Percentiles rank a stretch among this genome's conserved stretches.
Conservation (phyloP, 2,113 vertebrate species). For the Austrofundulus limnaeus region DNA sequence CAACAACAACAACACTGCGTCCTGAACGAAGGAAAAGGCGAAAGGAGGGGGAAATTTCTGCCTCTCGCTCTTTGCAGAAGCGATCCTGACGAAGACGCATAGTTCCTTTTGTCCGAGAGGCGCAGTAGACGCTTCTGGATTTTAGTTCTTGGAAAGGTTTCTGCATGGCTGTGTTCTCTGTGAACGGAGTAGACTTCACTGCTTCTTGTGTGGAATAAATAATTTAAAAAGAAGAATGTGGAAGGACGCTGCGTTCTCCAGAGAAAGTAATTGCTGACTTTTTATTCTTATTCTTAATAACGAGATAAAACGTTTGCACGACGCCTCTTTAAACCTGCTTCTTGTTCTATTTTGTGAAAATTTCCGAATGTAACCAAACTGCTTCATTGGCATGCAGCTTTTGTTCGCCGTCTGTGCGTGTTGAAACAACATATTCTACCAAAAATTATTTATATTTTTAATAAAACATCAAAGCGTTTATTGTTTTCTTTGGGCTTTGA, state of each 20-base stretch:
- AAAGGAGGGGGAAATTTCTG: constrained; percentile 46
- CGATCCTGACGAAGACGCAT: constrained; percentile 75
- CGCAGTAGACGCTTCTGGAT: constrained; percentile 65
- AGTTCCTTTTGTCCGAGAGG: constrained; percentile 86
- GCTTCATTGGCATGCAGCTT: constrained; percentile 23
- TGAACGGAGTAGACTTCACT: constrained; percentile 72
- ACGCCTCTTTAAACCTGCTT: constrained; percentile 16
- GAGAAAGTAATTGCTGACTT: constrained; percentile 72
- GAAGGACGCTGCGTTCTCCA: constrained; percentile 66
- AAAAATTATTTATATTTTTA: too few species aligned
- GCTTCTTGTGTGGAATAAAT: constrained; percentile 78
- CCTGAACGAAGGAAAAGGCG: constrained; percentile 21
- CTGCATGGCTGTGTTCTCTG: constrained; percentile 72
- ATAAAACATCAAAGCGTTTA: too few species aligned
- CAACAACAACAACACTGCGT: constrained; percentile 3
- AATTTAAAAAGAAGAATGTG: constrained; percentile 75
- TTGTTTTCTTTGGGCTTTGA: background rate
- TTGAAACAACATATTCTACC: background rate
- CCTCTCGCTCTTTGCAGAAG: constrained; percentile 48
- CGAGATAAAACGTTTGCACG: constrained; percentile 75
- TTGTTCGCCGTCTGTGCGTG: constrained; percentile 49
- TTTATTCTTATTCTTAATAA: constrained; percentile 47
- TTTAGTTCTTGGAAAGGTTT: constrained; percentile 70
- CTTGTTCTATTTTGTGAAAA: constrained; percentile 3
- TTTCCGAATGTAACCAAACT: background rate